Percentiles rank a stretch among this genome's conserved stretches.
Evolutionary conservation across 64 coral and sea anemone genomes (phyloP).

Genomic region (Acropora tenuis): DNA sequence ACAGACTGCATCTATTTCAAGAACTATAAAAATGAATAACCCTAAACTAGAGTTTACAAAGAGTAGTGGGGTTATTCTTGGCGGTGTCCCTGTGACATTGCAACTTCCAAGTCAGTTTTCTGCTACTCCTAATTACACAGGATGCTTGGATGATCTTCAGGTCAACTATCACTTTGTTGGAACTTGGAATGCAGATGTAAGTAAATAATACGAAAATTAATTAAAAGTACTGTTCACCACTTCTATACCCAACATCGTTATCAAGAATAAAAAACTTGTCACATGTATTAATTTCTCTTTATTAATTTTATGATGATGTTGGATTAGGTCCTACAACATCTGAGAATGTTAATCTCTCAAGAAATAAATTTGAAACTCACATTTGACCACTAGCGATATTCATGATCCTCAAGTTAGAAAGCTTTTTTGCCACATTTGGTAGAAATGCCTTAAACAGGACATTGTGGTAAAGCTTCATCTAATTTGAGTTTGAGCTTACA

Average conservation of each 20-base stretch:
- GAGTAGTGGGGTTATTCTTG: slow-evolving; percentile 42
- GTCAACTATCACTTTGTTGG: slow-evolving; percentile 61
- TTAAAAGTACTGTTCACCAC: too few relatives aligned
- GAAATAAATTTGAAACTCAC: too few relatives aligned
- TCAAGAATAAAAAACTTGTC: too few relatives aligned
- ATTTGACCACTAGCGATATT: too few relatives aligned
- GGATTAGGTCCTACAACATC: too few relatives aligned
- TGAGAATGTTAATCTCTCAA: too few relatives aligned
- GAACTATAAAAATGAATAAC: background rate
- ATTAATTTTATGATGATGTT: too few relatives aligned
- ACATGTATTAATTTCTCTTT: too few relatives aligned
- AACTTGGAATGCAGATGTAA: slow-evolving; percentile 60
- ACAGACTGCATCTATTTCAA: background rate
- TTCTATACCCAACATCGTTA: too few relatives aligned
- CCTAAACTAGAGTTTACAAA: slow-evolving; percentile 28
- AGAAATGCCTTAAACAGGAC: background rate
- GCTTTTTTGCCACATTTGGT: too few relatives aligned
- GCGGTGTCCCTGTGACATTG: slow-evolving; percentile 33
- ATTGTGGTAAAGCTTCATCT: background rate
- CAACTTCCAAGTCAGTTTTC: slow-evolving; percentile 13
- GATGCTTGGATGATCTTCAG: slow-evolving; percentile 49
- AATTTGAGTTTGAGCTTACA: background rate
- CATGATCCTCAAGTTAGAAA: too few relatives aligned
- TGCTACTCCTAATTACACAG: background rate
- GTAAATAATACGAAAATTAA: background rate